Evolutionary conservation across 2,113 vertebrate species (phyloP).

Genomic region (Chaenocephalus aceratus): DNA sequence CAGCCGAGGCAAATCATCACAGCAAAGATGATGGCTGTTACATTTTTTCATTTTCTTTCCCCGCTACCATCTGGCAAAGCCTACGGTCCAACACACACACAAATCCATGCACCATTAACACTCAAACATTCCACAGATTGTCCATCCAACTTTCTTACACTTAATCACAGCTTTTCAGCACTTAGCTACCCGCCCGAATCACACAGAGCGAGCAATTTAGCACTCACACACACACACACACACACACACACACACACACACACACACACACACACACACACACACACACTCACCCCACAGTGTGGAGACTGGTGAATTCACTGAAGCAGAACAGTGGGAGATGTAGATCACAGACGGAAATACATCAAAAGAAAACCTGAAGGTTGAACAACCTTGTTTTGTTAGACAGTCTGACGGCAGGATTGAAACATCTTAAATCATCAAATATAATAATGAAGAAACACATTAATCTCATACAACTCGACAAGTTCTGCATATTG

Average conservation of each 20-base stretch:
- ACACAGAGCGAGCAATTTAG: slow-evolving; percentile 38
- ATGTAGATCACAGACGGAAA: slow-evolving; percentile 49
- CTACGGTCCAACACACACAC: slow-evolving; percentile 59
- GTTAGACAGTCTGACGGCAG: background rate
- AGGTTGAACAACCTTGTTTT: slow-evolving; percentile 29
- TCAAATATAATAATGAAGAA: background rate
- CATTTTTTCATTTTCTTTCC: slow-evolving; percentile 43
- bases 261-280: slow-evolving; percentile 5
- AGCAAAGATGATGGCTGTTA: slow-evolving; percentile 44
- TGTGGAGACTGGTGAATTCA: slow-evolving; percentile 12
- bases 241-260: slow-evolving; percentile 13
- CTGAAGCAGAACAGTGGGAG: slow-evolving; percentile 29
- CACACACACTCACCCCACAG: slow-evolving; percentile 11
- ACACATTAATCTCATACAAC: background rate
- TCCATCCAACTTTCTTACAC: slow-evolving; percentile 53
- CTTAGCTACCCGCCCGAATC: slow-evolving; percentile 47
- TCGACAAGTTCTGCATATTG: background rate
- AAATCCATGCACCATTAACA: slow-evolving; percentile 24
- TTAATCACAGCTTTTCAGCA: slow-evolving; percentile 52
- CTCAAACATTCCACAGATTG: slow-evolving; percentile 44
- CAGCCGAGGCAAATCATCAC: slow-evolving; percentile 43
- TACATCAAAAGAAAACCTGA: slow-evolving; percentile 33
- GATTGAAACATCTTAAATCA: slow-evolving; percentile 23
- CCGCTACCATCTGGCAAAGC: slow-evolving; percentile 77
- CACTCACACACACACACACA: background rate